These are phyloP conservation scores for Venustaconcha ellipsiformis DNA, from an alignment of 1,140 invertebrate genomes.

Conservation along the genomic window DNA sequence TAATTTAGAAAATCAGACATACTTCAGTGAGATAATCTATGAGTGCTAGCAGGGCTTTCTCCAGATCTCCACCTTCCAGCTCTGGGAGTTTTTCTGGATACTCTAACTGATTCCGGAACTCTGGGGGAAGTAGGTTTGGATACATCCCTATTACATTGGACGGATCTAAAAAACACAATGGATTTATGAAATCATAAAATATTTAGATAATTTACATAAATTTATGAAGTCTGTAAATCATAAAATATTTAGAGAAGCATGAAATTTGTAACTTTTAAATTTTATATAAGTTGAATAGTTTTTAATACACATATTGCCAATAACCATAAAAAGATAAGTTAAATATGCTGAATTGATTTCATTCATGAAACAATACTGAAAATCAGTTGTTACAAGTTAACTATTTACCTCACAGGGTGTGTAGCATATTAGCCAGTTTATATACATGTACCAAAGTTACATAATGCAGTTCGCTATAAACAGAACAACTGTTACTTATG, in stretches of 20 bases:
- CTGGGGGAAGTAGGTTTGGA: conserved; percentile 86
- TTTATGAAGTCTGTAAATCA: background rate
- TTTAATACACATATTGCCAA: no score
- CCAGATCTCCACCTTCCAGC: conserved; percentile 86
- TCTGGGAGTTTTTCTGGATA: conserved; percentile 75
- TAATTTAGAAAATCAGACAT: background rate
- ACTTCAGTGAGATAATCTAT: conserved; percentile 83
- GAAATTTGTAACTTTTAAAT: background rate
- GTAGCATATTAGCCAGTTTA: no score
- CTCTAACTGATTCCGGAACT: conserved; percentile 71
- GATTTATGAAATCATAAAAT: background rate
- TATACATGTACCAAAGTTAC: no score
- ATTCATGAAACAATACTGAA: no score
- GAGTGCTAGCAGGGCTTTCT: conserved; percentile 88
- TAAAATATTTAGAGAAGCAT: background rate
- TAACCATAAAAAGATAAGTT: no score
- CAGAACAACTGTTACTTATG: no score
- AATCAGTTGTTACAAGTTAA: no score
- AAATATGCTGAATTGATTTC: no score
- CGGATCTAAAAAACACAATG: conserved; percentile 76
- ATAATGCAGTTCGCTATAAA: no score
- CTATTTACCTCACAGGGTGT: no score
- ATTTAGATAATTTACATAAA: no score
- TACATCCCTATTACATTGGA: conserved; percentile 95
- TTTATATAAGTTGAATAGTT: background rate